phyloP scores from a whole-genome alignment of 53 echinoderm and acorn worm genomes.

The Holothuria scabra region DNA sequence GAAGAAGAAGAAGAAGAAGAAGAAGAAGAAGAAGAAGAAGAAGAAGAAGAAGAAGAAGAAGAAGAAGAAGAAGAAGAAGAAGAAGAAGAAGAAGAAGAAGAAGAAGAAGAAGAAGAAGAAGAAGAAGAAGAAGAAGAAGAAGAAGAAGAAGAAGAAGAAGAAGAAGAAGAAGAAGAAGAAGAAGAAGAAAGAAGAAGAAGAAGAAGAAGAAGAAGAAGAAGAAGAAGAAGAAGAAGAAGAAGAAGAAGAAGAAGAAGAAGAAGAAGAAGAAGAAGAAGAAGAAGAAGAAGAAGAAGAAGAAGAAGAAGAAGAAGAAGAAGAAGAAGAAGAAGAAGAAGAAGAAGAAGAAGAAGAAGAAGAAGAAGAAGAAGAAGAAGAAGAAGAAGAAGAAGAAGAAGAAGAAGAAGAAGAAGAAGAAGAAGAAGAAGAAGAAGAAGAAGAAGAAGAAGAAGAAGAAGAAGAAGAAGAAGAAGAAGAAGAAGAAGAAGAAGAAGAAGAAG shows the following conservation, averaged over 20 bases:
- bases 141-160: constrained; percentile 5
- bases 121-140: constrained; percentile 37
- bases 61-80: constrained; percentile 20
- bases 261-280: background rate
- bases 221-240: constrained; percentile 9
- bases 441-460: constrained; percentile 15
- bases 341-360: background rate
- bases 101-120: constrained; percentile 22
- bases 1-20: background rate
- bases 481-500: background rate
- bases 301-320: background rate
- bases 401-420: background rate
- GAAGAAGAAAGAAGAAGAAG: background rate
- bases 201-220: constrained; percentile 13
- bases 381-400: background rate
- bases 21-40: background rate
- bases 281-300: background rate
- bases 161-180: constrained; percentile 1
- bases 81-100: constrained; percentile 8
- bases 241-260: background rate
- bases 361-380: background rate
- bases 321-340: constrained; percentile 1
- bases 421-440: constrained; percentile 19
- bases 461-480: constrained; percentile 22
- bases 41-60: constrained; percentile 3